Evolutionary conservation across 1,140 invertebrate genomes (phyloP).

Genomic region (Drosophila burlai): DNA sequence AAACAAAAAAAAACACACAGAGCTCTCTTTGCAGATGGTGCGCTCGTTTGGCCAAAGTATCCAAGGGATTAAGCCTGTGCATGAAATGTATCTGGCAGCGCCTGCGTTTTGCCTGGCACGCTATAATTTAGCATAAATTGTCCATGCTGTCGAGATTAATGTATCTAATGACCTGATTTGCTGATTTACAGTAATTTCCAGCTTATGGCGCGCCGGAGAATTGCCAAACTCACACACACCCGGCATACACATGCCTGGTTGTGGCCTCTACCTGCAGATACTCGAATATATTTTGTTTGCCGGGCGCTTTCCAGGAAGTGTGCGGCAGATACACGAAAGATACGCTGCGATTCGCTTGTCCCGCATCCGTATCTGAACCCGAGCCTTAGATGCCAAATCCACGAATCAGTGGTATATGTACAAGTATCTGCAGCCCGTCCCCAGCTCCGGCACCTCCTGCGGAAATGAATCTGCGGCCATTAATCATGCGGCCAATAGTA

Average conservation of each 20-base stretch:
- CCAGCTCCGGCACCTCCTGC: slow-evolving; percentile 30
- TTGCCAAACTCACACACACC: slow-evolving; percentile 9
- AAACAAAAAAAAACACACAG: slow-evolving; percentile 2
- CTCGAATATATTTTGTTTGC: slow-evolving; percentile 61
- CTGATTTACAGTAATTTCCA: slow-evolving; percentile 83
- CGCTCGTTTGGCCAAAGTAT: slow-evolving; percentile 50
- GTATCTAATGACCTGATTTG: slow-evolving; percentile 84
- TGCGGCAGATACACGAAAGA: slow-evolving; percentile 69
- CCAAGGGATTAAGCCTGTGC: slow-evolving; percentile 62
- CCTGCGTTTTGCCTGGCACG: slow-evolving; percentile 58
- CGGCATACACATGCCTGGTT: slow-evolving; percentile 26
- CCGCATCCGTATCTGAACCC: slow-evolving; percentile 30
- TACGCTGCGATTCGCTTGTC: slow-evolving; percentile 38
- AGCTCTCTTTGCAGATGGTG: slow-evolving; percentile 43
- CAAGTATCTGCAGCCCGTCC: slow-evolving; percentile 9
- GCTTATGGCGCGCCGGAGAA: slow-evolving; percentile 56
- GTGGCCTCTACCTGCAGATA: slow-evolving; percentile 64
- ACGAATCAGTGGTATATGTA: slow-evolving; percentile 22
- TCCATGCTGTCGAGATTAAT: slow-evolving; percentile 81
- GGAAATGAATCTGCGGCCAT: slow-evolving; percentile 80
- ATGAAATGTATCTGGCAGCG: slow-evolving; percentile 51
- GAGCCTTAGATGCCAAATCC: slow-evolving; percentile 24
- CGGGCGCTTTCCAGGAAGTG: slow-evolving; percentile 71
- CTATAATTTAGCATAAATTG: slow-evolving; percentile 83
- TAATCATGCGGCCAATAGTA: slow-evolving; percentile 79